These are phyloP conservation scores for Xanthia icteritia DNA, from an alignment of 2,888 invertebrate genomes.

Conservation along the genomic window DNA sequence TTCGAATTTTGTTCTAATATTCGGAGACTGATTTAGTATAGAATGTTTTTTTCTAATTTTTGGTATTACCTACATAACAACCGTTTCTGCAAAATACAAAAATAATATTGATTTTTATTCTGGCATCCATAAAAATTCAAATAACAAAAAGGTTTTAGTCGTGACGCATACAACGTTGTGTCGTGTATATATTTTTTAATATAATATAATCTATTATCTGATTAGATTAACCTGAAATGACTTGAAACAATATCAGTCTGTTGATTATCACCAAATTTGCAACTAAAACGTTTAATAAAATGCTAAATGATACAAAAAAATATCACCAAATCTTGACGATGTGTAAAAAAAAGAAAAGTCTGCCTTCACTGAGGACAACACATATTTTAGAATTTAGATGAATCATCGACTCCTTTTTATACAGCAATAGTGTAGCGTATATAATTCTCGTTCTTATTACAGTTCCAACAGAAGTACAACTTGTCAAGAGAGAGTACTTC, in stretches of 20 bases:
- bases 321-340: background rate
- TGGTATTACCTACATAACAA: background rate
- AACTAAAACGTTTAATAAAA: background rate
- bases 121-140: background rate
- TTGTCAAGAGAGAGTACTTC: constrained; percentile 95
- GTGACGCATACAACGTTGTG: background rate
- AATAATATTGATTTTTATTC: background rate
- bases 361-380: background rate
- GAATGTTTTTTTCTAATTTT: background rate
- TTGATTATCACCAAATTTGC: too few relatives aligned
- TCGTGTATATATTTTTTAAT: background rate
- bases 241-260: background rate
- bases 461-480: constrained; percentile 95
- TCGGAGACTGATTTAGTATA: background rate
- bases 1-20: background rate
- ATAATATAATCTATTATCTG: background rate
- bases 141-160: background rate
- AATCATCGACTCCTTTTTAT: background rate
- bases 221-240: background rate
- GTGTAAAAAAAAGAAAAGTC: too few relatives aligned
- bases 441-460: constrained; percentile 73
- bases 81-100: background rate
- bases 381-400: background rate
- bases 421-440: background rate
- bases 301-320: background rate